These are phyloP conservation scores for Ammodramus savannarum DNA, from an alignment of 2,113 vertebrate genomes.

Conservation along the genomic window DNA sequence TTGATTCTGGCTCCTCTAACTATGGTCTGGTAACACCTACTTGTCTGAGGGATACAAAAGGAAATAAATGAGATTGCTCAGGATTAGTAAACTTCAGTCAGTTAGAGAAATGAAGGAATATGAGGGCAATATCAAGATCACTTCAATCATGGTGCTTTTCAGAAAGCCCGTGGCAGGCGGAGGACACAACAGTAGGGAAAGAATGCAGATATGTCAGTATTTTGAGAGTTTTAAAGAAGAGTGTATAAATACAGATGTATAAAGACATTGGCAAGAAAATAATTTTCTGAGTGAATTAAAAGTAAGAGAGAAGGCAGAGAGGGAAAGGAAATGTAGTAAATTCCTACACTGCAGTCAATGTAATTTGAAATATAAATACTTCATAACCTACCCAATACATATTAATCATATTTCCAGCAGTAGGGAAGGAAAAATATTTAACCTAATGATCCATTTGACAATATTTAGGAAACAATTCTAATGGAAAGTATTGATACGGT, in stretches of 20 bases:
- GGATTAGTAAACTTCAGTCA: neutral
- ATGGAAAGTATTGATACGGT: neutral
- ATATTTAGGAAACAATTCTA: neutral
- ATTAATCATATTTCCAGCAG: neutral
- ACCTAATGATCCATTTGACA: neutral
- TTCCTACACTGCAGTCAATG: neutral
- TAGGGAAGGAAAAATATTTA: neutral
- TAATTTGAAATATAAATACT: neutral
- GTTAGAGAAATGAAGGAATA: neutral
- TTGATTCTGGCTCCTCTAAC: neutral
- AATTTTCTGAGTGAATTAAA: neutral
- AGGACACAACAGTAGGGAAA: neutral
- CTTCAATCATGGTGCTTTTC: neutral
- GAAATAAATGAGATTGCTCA: neutral
- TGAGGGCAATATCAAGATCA: neutral
- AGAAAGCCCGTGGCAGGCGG: neutral
- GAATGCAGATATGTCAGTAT: neutral
- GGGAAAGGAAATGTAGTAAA: neutral
- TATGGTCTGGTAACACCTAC: neutral
- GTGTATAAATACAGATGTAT: neutral
- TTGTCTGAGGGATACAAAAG: neutral
- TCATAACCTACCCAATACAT: neutral
- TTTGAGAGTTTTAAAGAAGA: neutral
- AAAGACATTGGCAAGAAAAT: neutral
- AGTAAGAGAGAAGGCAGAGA: neutral